Evolutionary conservation across 2,797 vertebrate species (phyloP).

Genomic region (Brachyalestes nurse): DNA sequence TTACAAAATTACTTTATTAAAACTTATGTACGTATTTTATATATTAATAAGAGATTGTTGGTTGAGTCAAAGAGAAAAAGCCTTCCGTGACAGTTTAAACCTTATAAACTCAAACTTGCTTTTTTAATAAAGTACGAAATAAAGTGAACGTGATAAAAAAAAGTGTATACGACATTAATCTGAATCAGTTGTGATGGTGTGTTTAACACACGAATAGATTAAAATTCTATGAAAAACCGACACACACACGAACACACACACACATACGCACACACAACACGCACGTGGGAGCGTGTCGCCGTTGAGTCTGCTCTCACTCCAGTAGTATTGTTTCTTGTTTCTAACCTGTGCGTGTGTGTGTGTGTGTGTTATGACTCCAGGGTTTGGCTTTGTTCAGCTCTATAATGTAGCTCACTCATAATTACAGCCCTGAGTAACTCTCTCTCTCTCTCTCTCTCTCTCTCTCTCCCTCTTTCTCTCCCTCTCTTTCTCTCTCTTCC

Average conservation of each 20-base stretch:
- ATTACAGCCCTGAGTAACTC: slow-evolving; percentile 67
- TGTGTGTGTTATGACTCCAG: slow-evolving; percentile 63
- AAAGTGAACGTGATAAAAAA: too few species aligned
- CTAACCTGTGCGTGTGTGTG: slow-evolving; percentile 48
- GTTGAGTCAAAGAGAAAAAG: too few species aligned
- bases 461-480: slow-evolving; percentile 25
- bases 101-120: too few species aligned
- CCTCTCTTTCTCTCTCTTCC: slow-evolving; percentile 23
- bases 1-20: too few species aligned
- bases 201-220: too few species aligned
- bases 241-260: slow-evolving; percentile 56
- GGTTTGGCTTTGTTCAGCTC: slow-evolving; percentile 75
- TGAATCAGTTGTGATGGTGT: too few species aligned
- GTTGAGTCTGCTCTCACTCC: slow-evolving; percentile 71
- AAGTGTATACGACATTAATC: too few species aligned
- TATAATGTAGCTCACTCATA: slow-evolving; percentile 72
- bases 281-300: slow-evolving; percentile 72
- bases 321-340: slow-evolving; percentile 80
- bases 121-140: too few species aligned
- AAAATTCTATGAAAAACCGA: too few species aligned
- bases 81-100: too few species aligned
- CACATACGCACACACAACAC: slow-evolving; percentile 14
- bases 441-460: slow-evolving; percentile 23
- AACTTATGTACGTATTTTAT: too few species aligned
- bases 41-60: too few species aligned